Base-by-base conservation (phyloP, 2,113 vertebrate genomes). In the Brachypteracias leptosomus region DNA sequence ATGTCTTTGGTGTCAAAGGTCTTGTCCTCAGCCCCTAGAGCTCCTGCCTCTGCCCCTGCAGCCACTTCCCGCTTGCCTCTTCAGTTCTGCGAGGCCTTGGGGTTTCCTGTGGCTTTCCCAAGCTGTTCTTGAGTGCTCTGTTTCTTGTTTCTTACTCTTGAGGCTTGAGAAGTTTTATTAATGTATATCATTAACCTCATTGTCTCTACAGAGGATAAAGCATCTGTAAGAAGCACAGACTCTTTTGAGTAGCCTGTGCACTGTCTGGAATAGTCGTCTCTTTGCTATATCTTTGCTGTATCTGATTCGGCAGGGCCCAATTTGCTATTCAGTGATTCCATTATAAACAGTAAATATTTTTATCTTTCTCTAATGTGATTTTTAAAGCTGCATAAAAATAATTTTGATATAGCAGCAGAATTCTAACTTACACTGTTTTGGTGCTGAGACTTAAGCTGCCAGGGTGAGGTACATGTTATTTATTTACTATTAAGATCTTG, bases 261-360 rank as follows among this genome's bases (percentile, higher is more conserved):
- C 8, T 5, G 33, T 26, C 84, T 35, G 38, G 25, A 70, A 25
- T 11, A 61, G 75, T 31, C 13, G 20, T 7, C 24, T 74, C 38
- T 52, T 71, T 19, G 2, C 26, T 49, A 0, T 1, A 3, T 44
- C 10, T 51, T 59, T 63, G 11, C 58, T 46, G 36, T 33, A 3
- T 21, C 9, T 73, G 8, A 68, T 63, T 87, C 65, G 47, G 52
- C 11, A 57, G 74, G 57, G 38, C 66, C 68, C n/a, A 29, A 28
- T 71, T 82, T 85, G 25, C 62, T 51, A 3, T 35, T 91, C 52
- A 55, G 0, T 17, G 19, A 22, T 19, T 59, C 12, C 35, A 5
- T 74, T 91, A 65, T 58, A 62, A 92, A 57, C 18, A 85, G 16
- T 74, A 92, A 89, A 87, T 89, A 76, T 80, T 96, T 83, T 55